Evolutionary conservation across 2,113 vertebrate species (phyloP).

Genomic region (Pygathrix nemaeus): DNA sequence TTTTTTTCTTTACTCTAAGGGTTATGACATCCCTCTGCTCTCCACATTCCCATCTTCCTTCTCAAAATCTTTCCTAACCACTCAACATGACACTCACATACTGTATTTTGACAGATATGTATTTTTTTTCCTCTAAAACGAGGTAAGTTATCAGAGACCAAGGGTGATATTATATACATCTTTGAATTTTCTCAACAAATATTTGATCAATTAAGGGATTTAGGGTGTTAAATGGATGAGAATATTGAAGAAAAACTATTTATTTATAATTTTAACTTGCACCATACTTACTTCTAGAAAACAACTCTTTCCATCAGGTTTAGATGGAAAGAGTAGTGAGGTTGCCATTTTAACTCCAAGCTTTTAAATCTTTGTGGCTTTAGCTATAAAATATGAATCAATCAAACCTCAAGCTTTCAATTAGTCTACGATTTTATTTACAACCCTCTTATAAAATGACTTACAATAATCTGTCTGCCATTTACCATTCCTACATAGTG

Average conservation of each 20-base stretch:
- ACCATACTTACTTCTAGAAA: background rate
- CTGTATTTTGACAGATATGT: background rate
- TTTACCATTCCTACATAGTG: background rate
- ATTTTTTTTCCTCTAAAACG: background rate
- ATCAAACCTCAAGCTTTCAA: background rate
- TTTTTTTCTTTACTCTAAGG: background rate
- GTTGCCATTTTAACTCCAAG: background rate
- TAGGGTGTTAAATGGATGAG: too few relatives aligned
- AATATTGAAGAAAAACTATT: background rate
- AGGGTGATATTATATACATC: background rate
- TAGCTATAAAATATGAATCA: background rate
- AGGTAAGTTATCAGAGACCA: background rate
- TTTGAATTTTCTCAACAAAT: background rate
- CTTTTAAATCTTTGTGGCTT: background rate
- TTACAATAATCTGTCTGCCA: background rate
- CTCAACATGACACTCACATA: background rate
- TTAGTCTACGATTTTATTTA: background rate
- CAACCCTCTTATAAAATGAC: background rate
- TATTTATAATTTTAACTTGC: background rate
- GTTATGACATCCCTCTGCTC: background rate
- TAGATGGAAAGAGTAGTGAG: background rate
- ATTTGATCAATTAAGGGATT: background rate
- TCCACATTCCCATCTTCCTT: background rate
- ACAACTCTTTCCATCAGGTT: background rate
- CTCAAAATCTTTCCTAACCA: background rate